Base-by-base conservation (phyloP, 2,888 invertebrate species). In the Mesopsocus fuscifrons region DNA sequence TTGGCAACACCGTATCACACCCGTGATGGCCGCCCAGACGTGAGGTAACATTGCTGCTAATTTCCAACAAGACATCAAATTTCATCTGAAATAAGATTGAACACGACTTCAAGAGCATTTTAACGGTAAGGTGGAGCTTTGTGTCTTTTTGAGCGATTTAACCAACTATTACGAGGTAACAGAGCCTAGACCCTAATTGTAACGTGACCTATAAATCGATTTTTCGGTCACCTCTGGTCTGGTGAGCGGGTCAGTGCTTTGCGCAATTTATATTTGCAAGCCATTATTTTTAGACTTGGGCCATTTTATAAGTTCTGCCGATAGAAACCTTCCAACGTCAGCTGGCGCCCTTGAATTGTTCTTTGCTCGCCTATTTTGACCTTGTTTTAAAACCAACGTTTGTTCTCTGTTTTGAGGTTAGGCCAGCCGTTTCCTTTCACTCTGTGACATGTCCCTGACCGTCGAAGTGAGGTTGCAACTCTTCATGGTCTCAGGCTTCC, bases 171-270 rank as follows among this genome's bases (percentile, higher is more conserved):
- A 30, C 9, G n/a, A 30, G 30, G 30, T 30, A 30, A n/a, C 30
- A 30, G 30, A 11, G 9, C 30, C 30, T 30, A 30, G n/a, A 30
- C n/a, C 30, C 30, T 30, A 30, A 30, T 30, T 30, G 9, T 33
- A 6, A 16, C 20, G 38, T 38, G 38, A 38, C 38, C 38, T 38
- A 38, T 15, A 38, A 38, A 38, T 38, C 38, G 38, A 38, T 38
- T 38, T 38, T 38, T 20, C 11, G 20, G 38, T 38, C 38, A 38
- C 21, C 38, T 38, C 13, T 38, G 15, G 17, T 33, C 17, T 33
- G 16, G 33, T 33, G 38, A 38, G 38, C 38, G 21, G 38, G 38
- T 38, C 38, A 38, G 38, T 38, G 38, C 16, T 21, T 38, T 38
- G 38, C 38, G 38, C 38, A 38, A 38, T 38, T 26, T 26, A 38